These are phyloP conservation scores for Polyommatus icarus DNA, from an alignment of 2,888 invertebrate species.

Conservation along the genomic window DNA sequence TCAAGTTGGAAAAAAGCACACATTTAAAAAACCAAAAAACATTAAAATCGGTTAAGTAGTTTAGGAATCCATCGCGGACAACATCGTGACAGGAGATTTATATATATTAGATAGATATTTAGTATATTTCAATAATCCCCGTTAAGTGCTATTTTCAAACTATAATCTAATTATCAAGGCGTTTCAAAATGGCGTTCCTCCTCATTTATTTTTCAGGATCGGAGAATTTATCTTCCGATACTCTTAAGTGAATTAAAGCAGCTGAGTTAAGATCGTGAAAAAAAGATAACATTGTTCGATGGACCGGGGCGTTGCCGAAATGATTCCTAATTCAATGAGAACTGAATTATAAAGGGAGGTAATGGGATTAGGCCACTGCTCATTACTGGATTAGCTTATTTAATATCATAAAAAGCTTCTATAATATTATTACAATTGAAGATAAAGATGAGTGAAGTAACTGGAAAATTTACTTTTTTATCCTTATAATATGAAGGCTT, in stretches of 20 bases:
- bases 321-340: constrained; percentile 19
- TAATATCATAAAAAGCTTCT: not conserved
- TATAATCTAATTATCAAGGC: not conserved
- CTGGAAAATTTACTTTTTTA: too few species aligned
- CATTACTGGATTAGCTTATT: not conserved
- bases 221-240: constrained; percentile 20
- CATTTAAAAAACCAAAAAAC: too few species aligned
- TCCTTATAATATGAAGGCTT: too few species aligned
- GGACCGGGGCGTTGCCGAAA: not conserved
- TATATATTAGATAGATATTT: too few species aligned
- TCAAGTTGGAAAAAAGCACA: too few species aligned
- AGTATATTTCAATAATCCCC: too few species aligned
- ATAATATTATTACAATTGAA: not conserved
- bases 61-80: too few species aligned
- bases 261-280: constrained; percentile 17
- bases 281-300: not conserved
- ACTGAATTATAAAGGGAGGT: constrained; percentile 17
- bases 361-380: not conserved
- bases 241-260: constrained; percentile 26
- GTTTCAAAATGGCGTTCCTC: not conserved
- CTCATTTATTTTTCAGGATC: constrained; percentile 10
- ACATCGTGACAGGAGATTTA: too few species aligned
- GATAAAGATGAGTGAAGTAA: not conserved
- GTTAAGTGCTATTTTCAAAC: not conserved
- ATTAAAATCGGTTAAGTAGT: too few species aligned